phyloP scores from a whole-genome alignment of 2,888 invertebrate genomes.

The Dicycla oo region DNA sequence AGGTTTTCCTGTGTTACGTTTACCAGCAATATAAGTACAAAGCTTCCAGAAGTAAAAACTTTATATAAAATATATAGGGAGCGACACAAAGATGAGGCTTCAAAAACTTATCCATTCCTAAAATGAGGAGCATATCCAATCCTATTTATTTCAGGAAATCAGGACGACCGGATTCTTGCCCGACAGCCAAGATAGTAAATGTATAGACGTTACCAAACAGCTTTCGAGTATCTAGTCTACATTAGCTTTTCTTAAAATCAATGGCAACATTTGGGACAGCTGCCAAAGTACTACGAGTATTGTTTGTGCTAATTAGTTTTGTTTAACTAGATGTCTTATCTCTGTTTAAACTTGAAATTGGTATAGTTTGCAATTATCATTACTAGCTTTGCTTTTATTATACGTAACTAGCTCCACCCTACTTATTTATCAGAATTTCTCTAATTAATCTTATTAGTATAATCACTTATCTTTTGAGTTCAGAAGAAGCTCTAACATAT shows the following conservation, averaged over 20 bases:
- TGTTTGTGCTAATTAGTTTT: constrained; percentile 44
- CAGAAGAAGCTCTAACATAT: not conserved
- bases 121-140: not conserved
- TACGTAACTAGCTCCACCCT: not conserved
- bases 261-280: constrained; percentile 48
- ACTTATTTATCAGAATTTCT: not conserved
- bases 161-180: constrained; percentile 20
- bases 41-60: not conserved
- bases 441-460: not conserved
- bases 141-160: constrained; percentile 1
- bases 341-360: constrained; percentile 8
- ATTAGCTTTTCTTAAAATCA: constrained; percentile 52
- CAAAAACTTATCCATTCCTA: not conserved
- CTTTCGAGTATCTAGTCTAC: constrained; percentile 23
- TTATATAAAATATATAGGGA: not conserved
- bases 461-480: not conserved
- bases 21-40: not conserved
- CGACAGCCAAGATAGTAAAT: constrained; percentile 25
- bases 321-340: constrained; percentile 12
- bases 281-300: constrained; percentile 55
- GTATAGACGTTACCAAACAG: constrained; percentile 32
- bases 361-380: not conserved
- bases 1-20: not conserved
- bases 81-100: not conserved
- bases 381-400: not conserved